These are phyloP conservation scores for Hemicordylus capensis DNA, from an alignment of 2,113 vertebrate genomes.

Conservation along the genomic window DNA sequence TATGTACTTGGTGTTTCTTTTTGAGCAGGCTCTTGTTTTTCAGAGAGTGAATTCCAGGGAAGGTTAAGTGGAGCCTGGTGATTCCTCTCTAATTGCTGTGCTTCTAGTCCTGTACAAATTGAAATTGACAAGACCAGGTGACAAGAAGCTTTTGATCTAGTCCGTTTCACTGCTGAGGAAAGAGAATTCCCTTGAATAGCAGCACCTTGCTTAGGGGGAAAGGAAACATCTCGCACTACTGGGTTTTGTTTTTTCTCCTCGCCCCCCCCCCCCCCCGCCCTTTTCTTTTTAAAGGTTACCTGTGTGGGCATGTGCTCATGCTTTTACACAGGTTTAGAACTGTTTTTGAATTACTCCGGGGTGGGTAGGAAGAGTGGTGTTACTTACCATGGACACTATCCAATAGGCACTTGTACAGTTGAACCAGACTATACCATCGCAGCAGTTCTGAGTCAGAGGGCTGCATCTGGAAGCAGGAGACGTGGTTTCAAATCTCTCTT, in stretches of 20 bases:
- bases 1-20: not conserved
- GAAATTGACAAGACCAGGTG: not conserved
- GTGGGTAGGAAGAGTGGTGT: not conserved
- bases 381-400: too few relatives aligned
- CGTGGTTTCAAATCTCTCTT: too few relatives aligned
- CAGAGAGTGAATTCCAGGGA: not conserved
- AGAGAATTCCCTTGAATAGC: not conserved
- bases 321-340: not conserved
- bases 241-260: too few relatives aligned
- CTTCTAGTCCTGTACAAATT: not conserved
- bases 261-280: too few relatives aligned
- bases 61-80: not conserved
- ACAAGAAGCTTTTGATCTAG: not conserved
- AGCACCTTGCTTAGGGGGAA: not conserved
- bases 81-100: not conserved
- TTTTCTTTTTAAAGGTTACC: not conserved
- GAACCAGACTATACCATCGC: too few relatives aligned
- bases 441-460: too few relatives aligned
- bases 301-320: not conserved
- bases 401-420: too few relatives aligned
- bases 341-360: not conserved
- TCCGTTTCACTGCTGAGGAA: not conserved
- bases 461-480: too few relatives aligned
- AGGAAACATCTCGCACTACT: not conserved
- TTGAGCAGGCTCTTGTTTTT: not conserved